Evolutionary conservation across 2,888 invertebrate species (phyloP).

Genomic region (Rhamnusium bicolor): DNA sequence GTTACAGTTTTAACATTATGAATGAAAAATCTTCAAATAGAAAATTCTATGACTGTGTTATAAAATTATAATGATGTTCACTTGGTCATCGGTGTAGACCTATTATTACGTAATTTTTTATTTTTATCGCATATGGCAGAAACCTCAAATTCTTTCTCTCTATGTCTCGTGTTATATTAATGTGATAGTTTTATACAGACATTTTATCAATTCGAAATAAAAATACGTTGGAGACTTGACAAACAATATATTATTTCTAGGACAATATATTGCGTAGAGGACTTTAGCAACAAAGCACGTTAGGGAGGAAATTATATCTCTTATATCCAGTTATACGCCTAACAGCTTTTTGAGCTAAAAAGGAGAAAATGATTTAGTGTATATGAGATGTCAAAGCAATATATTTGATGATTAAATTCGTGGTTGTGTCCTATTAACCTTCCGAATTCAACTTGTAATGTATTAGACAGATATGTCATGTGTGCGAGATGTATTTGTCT

Average conservation of each 20-base stretch:
- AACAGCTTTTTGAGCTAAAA: constrained; percentile 9
- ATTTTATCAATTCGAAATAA: too few relatives aligned
- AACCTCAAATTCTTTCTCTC: too few relatives aligned
- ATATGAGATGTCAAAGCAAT: not conserved
- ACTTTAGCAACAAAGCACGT: not conserved
- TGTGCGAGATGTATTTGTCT: not conserved
- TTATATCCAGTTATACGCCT: constrained; percentile 11
- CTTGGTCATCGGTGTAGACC: too few relatives aligned
- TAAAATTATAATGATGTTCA: too few relatives aligned
- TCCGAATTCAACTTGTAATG: not conserved
- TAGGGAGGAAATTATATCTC: constrained; percentile 13
- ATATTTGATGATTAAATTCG: not conserved
- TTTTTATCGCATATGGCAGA: too few relatives aligned
- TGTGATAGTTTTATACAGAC: too few relatives aligned
- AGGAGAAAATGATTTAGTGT: constrained; percentile 6
- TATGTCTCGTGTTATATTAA: too few relatives aligned
- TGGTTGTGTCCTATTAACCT: not conserved
- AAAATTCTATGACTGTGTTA: too few relatives aligned
- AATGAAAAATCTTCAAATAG: too few relatives aligned
- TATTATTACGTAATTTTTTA: too few relatives aligned
- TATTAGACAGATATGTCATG: not conserved
- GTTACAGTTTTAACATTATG: too few relatives aligned
- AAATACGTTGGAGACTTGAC: not conserved
- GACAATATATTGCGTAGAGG: not conserved
- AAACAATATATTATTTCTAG: constrained; percentile 2